Evolutionary conservation across 2,888 invertebrate species (phyloP).

Genomic region (Chrysolina oricalcia): DNA sequence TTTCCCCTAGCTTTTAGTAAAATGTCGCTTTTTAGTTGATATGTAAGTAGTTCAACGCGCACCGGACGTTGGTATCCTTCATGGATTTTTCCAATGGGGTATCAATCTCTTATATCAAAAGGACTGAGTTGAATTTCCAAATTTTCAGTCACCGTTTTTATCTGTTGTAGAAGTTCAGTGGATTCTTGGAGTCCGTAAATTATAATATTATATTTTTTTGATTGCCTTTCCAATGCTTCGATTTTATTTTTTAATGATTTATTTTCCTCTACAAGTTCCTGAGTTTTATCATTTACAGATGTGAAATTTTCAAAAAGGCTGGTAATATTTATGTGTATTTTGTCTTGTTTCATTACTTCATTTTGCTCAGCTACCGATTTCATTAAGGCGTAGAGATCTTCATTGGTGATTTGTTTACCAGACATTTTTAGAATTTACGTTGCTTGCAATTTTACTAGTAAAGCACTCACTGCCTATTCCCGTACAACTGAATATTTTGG

Average conservation of each 20-base stretch:
- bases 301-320: neutral
- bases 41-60: conserved; percentile 1
- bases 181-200: conserved; percentile 1
- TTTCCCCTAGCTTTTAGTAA: neutral
- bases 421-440: too few relatives aligned
- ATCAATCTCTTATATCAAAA: conserved; percentile 6
- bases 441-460: too few relatives aligned
- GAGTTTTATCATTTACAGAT: conserved; percentile 1
- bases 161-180: neutral
- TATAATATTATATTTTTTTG: too few relatives aligned
- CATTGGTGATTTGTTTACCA: conserved; percentile 14
- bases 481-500: too few relatives aligned
- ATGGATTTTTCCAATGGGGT: conserved; percentile 6
- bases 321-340: neutral
- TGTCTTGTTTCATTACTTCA: conserved; percentile 11
- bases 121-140: conserved; percentile 9
- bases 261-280: conserved; percentile 1
- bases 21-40: conserved; percentile 4
- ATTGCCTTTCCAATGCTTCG: too few relatives aligned
- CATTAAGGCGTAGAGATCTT: conserved; percentile 5
- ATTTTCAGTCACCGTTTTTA: neutral
- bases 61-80: neutral
- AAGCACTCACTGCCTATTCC: too few relatives aligned
- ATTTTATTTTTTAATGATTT: neutral
- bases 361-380: conserved; percentile 9